phyloP scores from a whole-genome alignment of 1,140 invertebrate species.

The Leptoteleia sp. region DNA sequence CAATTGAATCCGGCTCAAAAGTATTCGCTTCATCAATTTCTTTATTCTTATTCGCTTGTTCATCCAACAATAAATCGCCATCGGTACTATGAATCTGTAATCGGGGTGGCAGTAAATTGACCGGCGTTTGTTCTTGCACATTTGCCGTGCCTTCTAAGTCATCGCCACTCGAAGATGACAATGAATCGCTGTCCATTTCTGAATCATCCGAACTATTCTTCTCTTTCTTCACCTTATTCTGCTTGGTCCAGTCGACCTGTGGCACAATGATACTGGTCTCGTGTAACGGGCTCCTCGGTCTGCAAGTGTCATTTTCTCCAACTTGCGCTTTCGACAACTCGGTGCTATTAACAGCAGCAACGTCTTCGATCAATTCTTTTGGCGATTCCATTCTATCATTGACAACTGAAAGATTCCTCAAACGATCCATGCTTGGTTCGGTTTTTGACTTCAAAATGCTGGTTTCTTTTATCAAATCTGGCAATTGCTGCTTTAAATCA shows the following conservation, averaged over 20 bases:
- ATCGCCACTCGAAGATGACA: constrained; percentile 80
- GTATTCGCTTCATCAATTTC: constrained; percentile 68
- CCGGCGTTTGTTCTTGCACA: constrained; percentile 38
- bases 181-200: constrained; percentile 84
- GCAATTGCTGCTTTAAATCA: constrained; percentile 67
- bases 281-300: constrained; percentile 83
- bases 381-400: constrained; percentile 19
- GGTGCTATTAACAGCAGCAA: constrained; percentile 13
- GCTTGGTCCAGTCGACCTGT: constrained; percentile 83
- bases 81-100: constrained; percentile 76
- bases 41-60: constrained; percentile 71
- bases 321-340: constrained; percentile 11
- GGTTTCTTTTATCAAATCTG: constrained; percentile 77
- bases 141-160: constrained; percentile 62
- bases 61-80: constrained; percentile 74
- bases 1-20: constrained; percentile 79
- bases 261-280: constrained; percentile 85
- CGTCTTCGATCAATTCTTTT: constrained; percentile 34
- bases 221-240: constrained; percentile 72
- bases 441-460: constrained; percentile 75
- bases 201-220: constrained; percentile 75
- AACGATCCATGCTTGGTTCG: constrained; percentile 41
- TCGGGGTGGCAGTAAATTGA: constrained; percentile 71
- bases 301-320: constrained; percentile 73
- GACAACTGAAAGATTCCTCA: constrained; percentile 21